Evolutionary conservation across 2,113 vertebrate species (phyloP).

Genomic region (Rhinogobius similis): DNA sequence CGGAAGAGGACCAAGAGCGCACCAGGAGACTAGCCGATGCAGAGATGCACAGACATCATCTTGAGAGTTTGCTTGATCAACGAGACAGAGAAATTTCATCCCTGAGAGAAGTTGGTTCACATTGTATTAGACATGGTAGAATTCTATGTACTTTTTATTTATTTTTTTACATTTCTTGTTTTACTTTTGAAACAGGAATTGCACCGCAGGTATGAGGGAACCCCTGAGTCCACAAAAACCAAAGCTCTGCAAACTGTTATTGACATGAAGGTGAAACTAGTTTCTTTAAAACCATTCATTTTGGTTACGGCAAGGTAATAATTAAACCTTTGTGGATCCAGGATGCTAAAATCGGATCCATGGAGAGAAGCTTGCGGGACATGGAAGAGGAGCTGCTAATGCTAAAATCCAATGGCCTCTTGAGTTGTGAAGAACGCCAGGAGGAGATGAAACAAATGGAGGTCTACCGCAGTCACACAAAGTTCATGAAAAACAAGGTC

Average conservation of each 20-base stretch:
- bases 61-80: slow-evolving; percentile 94
- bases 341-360: slow-evolving; percentile 96
- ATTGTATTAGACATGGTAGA: not conserved
- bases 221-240: slow-evolving; percentile 95
- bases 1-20: slow-evolving; percentile 94
- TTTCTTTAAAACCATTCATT: not conserved
- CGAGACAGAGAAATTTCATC: slow-evolving; percentile 91
- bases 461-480: slow-evolving; percentile 97
- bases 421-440: slow-evolving; percentile 96
- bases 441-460: slow-evolving; percentile 99
- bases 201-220: slow-evolving; percentile 92
- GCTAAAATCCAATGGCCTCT: slow-evolving; percentile 93
- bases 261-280: slow-evolving; percentile 91
- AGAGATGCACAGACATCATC: slow-evolving; percentile 95
- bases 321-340: slow-evolving; percentile 49
- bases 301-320: not conserved
- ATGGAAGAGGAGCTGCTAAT: slow-evolving; percentile 97
- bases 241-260: slow-evolving; percentile 98
- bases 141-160: not conserved
- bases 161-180: not conserved
- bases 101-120: slow-evolving; percentile 85
- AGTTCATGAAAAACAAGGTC: slow-evolving; percentile 99
- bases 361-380: slow-evolving; percentile 93
- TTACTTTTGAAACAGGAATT: slow-evolving; percentile 81
- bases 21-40: slow-evolving; percentile 93